These are phyloP conservation scores for Mimas tiliae DNA, from an alignment of 2,888 invertebrate species.

Conservation along the genomic window DNA sequence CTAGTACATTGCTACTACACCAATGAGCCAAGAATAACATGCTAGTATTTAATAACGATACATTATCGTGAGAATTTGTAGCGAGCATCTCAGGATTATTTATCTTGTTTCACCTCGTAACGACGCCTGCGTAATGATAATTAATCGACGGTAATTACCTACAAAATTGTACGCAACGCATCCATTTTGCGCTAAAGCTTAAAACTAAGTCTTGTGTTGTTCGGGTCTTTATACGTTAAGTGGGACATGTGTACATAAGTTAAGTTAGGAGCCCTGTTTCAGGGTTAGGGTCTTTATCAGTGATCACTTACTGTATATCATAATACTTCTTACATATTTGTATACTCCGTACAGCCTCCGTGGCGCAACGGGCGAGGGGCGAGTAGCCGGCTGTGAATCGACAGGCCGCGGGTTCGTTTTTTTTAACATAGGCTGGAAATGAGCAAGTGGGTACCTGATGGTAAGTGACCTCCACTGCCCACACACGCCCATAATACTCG, in stretches of 20 bases:
- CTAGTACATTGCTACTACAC: not conserved
- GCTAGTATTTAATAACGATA: constrained; percentile 15
- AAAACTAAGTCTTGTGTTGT: constrained; percentile 26
- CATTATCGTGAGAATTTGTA: constrained; percentile 37
- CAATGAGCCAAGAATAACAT: not conserved
- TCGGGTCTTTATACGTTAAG: constrained; percentile 23
- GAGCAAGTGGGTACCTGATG: no score
- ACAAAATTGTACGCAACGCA: constrained; percentile 47
- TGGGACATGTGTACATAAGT: constrained; percentile 15
- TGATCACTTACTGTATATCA: not conserved
- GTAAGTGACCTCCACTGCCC: no score
- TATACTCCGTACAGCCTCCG: no score
- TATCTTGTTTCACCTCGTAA: constrained; percentile 45
- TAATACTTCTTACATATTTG: no score
- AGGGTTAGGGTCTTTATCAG: not conserved
- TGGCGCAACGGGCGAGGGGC: no score
- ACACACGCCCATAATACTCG: no score
- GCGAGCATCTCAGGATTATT: constrained; percentile 42
- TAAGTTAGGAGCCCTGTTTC: not conserved
- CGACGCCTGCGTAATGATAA: constrained; percentile 47
- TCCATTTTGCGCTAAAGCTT: constrained; percentile 43
- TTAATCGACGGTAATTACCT: constrained; percentile 50
- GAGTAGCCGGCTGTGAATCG: no score
- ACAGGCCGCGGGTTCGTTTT: no score
- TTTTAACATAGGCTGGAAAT: no score